Evolutionary conservation across 23 tunicate genomes (phyloP), one percentile per base, ranked within the genome.

Genomic region (Ciona savignyi): DNA sequence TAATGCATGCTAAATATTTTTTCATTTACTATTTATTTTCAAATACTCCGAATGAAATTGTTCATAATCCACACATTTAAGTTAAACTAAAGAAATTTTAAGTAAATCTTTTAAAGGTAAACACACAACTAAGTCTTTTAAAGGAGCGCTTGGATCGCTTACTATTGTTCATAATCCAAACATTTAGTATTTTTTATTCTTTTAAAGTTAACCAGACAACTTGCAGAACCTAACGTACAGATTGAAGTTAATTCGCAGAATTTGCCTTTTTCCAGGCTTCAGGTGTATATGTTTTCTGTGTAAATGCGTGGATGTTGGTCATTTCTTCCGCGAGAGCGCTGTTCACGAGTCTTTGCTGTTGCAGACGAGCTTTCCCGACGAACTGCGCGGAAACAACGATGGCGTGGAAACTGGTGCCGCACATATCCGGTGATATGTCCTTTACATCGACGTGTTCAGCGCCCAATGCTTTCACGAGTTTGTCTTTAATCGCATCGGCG

Each of bases 261-360:
- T 81, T 82, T 19, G 34, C 32, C 65, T 88, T 80, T 85, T 84
- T 35, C 97, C 97, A 91, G 22, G 80, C 68, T 65, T 85, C 86
- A 6, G 97, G 97, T 9, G 97, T 91, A 70, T 80, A 91, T 9
- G 97, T 91, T 49, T 91, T 91, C 63, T 77, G 86, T 25, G 97
- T 91, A 23, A 91, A 91, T 27, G 97, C 97, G 62, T 91, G 97
- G 63, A 91, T 91, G 27, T 35, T 26, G 25, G 81, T 42, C 90
- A 91, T 76, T 35, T 91, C 97, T 34, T 84, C 83, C 0, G 86
- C 70, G 9, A 91, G 61, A 4, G 72, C 76, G 33, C 71, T 64
- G 34, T 91, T 81, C 25, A 91, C 97, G 80, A 80, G 74, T 29
- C 97, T 70, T 30, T 91, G 97, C 49, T 91, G 97, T 67, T 84